Percentiles rank a stretch among this genome's conserved stretches.
These are phyloP conservation scores for Ailurus styani DNA, from an alignment of 2,113 vertebrate genomes.

Conservation along the genomic window DNA sequence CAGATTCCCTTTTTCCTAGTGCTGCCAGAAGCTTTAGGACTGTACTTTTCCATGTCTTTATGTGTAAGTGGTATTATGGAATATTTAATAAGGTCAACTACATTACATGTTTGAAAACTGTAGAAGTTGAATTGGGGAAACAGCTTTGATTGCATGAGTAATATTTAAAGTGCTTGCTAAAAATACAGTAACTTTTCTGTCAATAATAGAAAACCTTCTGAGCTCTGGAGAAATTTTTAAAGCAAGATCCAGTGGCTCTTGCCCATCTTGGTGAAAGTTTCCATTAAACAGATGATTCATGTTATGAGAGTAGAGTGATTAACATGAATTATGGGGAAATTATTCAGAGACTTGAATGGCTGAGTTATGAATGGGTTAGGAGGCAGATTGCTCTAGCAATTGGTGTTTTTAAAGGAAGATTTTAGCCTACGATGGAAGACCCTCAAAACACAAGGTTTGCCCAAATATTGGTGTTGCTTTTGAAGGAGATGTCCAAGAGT, in stretches of 20 bases:
- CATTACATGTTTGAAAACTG: conserved; percentile 83
- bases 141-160: conserved; percentile 83
- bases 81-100: conserved; percentile 81
- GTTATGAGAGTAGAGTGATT: conserved; percentile 38
- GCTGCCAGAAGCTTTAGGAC: neutral
- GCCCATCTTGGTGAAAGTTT: conserved; percentile 61
- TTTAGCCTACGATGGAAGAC: neutral
- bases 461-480: neutral
- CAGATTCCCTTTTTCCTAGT: neutral
- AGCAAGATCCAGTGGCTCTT: conserved; percentile 74
- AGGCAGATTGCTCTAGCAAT: neutral
- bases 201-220: conserved; percentile 73
- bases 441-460: neutral
- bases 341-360: conserved; percentile 43
- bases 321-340: conserved; percentile 66
- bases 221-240: conserved; percentile 74
- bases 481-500: neutral
- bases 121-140: conserved; percentile 81
- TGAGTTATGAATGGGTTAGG: conserved; percentile 59
- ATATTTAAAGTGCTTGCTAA: conserved; percentile 76
- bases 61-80: neutral
- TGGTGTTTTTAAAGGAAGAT: neutral
- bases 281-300: conserved; percentile 75
- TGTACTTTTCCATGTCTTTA: neutral
- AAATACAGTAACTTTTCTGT: conserved; percentile 78